Percentiles rank a stretch among this genome's conserved stretches.
These are phyloP conservation scores for Sinelater perroti DNA, from an alignment of 2,888 invertebrate species.

Conservation along the genomic window DNA sequence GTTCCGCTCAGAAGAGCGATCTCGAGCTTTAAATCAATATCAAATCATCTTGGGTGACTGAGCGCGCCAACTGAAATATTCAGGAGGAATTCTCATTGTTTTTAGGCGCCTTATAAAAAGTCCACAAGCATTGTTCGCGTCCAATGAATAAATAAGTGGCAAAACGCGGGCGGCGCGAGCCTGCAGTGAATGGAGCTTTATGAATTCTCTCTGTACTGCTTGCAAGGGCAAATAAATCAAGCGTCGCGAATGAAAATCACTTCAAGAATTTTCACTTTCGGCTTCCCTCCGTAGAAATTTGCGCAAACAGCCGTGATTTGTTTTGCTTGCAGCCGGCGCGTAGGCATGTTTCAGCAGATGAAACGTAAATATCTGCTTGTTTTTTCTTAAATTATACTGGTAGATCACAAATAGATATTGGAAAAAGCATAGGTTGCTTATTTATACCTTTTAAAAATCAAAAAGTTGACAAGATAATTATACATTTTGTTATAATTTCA, in stretches of 20 bases:
- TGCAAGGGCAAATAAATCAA: not conserved
- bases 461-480: no score
- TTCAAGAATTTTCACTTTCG: no score
- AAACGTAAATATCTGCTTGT: no score
- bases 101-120: not conserved
- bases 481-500: no score
- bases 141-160: constrained; percentile 1
- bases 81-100: not conserved
- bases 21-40: not conserved
- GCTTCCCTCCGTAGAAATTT: no score
- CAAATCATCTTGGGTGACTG: not conserved
- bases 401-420: no score
- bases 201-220: not conserved
- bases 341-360: no score
- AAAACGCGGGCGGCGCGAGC: not conserved
- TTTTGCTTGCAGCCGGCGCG: no score
- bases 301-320: no score
- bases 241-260: not conserved
- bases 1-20: not conserved
- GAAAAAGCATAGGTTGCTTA: no score
- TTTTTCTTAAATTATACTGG: no score
- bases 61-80: not conserved
- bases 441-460: no score
- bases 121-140: not conserved
- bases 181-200: not conserved